These are phyloP conservation scores for Sorex maritimensis DNA, from an alignment of 2,797 vertebrate genomes.

Conservation along the genomic window DNA sequence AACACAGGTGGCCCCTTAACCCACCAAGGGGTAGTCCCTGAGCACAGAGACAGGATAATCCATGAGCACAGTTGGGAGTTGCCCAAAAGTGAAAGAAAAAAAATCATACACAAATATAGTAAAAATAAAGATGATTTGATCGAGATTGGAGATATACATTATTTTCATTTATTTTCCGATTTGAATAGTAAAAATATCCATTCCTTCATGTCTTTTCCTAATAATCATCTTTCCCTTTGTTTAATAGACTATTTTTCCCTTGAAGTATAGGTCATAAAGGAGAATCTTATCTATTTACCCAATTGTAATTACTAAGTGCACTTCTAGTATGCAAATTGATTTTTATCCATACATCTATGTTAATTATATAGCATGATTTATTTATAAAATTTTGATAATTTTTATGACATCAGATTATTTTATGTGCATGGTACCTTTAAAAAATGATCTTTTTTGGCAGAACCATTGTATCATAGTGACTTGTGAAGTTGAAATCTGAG, in stretches of 20 bases:
- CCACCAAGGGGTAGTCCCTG: too few relatives aligned
- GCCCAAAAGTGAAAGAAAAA: neutral
- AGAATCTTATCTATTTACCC: neutral
- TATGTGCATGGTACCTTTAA: neutral
- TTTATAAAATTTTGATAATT: constrained; percentile 45
- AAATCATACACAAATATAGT: neutral
- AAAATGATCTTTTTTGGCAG: constrained; percentile 39
- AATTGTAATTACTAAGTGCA: neutral
- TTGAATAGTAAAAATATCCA: neutral
- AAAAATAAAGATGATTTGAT: neutral
- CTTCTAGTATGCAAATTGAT: neutral
- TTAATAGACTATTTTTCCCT: neutral
- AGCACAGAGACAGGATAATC: too few relatives aligned
- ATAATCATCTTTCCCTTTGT: neutral
- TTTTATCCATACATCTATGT: neutral
- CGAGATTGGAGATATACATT: neutral
- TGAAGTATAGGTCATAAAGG: neutral
- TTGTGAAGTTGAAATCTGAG: constrained; percentile 32
- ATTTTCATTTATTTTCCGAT: neutral
- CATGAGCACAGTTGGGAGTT: too few relatives aligned
- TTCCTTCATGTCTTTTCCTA: neutral
- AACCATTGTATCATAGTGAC: neutral
- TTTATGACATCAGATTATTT: neutral
- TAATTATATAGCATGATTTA: neutral
- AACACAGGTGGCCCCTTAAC: too few relatives aligned